Evolutionary conservation across 2,113 vertebrate genomes (phyloP).

Genomic region (Cariama cristata): DNA sequence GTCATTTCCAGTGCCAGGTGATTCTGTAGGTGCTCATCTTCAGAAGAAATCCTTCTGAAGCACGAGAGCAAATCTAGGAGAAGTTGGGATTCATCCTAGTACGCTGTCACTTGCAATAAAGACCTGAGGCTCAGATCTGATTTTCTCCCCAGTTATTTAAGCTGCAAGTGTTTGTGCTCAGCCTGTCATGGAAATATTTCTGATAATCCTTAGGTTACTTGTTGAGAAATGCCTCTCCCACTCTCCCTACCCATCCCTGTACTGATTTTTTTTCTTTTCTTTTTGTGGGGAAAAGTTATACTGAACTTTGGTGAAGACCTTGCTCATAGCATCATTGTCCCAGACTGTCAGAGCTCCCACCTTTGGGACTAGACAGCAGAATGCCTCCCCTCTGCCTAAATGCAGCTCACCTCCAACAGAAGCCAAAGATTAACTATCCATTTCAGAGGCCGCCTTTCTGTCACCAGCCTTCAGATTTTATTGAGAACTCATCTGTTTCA

Average conservation of each 20-base stretch:
- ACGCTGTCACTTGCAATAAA: neutral
- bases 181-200: neutral
- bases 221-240: neutral
- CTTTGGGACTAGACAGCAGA: neutral
- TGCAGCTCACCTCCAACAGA: neutral
- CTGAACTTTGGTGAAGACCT: neutral
- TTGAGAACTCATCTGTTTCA: slow-evolving; percentile 26
- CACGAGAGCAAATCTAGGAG: neutral
- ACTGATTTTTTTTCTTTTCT: neutral
- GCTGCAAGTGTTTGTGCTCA: neutral
- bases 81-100: neutral
- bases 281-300: neutral
- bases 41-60: neutral
- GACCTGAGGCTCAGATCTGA: neutral
- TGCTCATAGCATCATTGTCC: neutral
- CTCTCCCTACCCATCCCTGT: neutral
- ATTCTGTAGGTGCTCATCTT: neutral
- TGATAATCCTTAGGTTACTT: neutral
- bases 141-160: neutral
- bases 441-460: neutral
- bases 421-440: neutral
- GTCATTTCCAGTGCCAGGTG: fast-evolving
- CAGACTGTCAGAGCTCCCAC: neutral
- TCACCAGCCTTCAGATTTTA: neutral
- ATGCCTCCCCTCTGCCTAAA: neutral